Evolutionary conservation across 2,888 invertebrate genomes (phyloP).

Genomic region (Myopa tessellatipennis): DNA sequence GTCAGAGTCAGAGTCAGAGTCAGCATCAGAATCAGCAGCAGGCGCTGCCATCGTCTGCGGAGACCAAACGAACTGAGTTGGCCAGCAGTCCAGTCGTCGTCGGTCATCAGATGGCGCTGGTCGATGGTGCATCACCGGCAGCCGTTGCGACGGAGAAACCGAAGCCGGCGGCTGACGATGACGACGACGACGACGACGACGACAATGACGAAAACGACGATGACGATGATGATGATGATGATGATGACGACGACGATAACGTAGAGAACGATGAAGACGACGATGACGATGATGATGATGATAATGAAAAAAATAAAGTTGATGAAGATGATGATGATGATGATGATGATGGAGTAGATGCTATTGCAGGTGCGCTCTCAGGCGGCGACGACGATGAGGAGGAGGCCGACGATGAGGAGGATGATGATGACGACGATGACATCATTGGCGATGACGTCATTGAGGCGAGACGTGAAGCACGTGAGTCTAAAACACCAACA

Average conservation of each 20-base stretch:
- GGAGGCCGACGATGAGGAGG: conserved; percentile 72
- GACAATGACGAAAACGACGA: conserved; percentile 42
- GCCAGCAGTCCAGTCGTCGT: conserved; percentile 40
- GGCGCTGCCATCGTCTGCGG: background rate
- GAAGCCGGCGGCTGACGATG: conserved; percentile 34
- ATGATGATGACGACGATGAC: conserved; percentile 75
- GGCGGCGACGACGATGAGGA: conserved; percentile 76
- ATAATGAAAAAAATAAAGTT: conserved; percentile 77
- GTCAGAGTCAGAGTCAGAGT: conserved; percentile 54
- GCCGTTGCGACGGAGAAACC: conserved; percentile 44
- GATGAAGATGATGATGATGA: conserved; percentile 65
- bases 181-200: conserved; percentile 21
- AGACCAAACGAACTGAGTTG: background rate
- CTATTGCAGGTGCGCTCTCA: conserved; percentile 75
- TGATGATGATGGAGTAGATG: conserved; percentile 72
- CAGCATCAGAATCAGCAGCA: conserved; percentile 7
- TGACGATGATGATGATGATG: conserved; percentile 47
- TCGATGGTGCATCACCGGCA: conserved; percentile 44
- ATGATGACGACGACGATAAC: conserved; percentile 50
- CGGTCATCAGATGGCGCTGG: conserved; percentile 38
- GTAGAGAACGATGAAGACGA: conserved; percentile 57
- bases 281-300: conserved; percentile 72
- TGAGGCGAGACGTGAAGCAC: conserved; percentile 78
- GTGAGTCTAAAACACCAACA: conserved; percentile 82
- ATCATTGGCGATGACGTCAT: conserved; percentile 74